These are phyloP conservation scores for Macrophya alboannulata DNA, from an alignment of 2,888 invertebrate genomes.

Conservation along the genomic window DNA sequence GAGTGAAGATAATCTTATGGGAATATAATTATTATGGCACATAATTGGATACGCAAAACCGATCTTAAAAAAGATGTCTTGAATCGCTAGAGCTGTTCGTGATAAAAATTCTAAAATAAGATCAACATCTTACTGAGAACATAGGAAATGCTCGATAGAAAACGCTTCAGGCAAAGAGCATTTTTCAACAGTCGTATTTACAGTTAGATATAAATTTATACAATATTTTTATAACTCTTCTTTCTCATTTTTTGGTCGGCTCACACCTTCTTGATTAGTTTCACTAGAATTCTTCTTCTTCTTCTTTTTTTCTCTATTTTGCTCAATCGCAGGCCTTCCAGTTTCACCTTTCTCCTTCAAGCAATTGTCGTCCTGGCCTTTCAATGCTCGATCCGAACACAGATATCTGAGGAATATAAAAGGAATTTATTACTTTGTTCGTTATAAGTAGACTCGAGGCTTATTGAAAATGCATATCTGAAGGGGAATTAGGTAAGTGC, in stretches of 20 bases:
- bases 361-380: slow-evolving; percentile 86
- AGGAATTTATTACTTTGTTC: background rate
- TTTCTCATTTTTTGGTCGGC: slow-evolving; percentile 63
- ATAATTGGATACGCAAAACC: slow-evolving; percentile 12
- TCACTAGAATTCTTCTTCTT: slow-evolving; percentile 35
- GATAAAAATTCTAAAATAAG: background rate
- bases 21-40: slow-evolving; percentile 59
- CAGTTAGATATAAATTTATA: slow-evolving; percentile 29
- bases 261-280: slow-evolving; percentile 55
- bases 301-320: slow-evolving; percentile 76
- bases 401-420: slow-evolving; percentile 82
- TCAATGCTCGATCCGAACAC: slow-evolving; percentile 89
- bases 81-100: background rate
- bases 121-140: background rate
- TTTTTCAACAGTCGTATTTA: slow-evolving; percentile 26
- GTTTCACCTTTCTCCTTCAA: slow-evolving; percentile 82
- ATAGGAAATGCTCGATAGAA: slow-evolving; percentile 49
- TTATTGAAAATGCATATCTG: background rate
- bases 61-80: background rate
- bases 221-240: slow-evolving; percentile 64
- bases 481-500: background rate
- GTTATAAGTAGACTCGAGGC: background rate
- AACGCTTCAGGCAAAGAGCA: slow-evolving; percentile 4
- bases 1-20: slow-evolving; percentile 47
- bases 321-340: slow-evolving; percentile 68